These are phyloP conservation scores for Eulemur coronatus DNA, from an alignment of 2,797 vertebrate genomes.

Conservation along the genomic window DNA sequence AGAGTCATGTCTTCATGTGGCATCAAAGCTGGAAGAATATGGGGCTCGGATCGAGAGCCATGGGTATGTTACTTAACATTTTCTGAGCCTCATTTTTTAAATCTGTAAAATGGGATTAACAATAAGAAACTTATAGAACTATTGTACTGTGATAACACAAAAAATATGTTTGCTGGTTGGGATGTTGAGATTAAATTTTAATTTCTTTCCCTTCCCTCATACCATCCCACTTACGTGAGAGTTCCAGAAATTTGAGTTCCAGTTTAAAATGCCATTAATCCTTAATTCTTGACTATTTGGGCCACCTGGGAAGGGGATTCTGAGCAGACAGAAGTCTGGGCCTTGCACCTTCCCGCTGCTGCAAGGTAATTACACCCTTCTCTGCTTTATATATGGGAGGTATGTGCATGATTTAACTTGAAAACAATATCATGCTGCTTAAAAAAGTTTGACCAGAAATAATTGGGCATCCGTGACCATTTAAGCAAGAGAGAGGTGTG, in stretches of 20 bases:
- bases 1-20: neutral
- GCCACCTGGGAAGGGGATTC: neutral
- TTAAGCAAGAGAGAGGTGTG: neutral
- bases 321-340: neutral
- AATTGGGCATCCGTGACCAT: neutral
- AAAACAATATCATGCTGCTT: neutral
- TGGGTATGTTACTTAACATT: neutral
- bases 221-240: neutral
- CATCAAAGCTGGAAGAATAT: no score
- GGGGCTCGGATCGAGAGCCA: neutral
- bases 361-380: neutral
- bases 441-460: neutral
- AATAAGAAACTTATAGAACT: neutral
- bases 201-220: neutral
- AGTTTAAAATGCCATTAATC: neutral
- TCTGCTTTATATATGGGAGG: neutral
- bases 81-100: neutral
- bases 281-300: neutral
- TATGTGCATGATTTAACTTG: neutral
- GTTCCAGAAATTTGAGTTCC: neutral
- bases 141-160: neutral
- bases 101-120: neutral
- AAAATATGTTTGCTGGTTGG: neutral
- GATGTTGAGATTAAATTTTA: neutral
- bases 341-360: accelerated